Evolutionary conservation across 2,113 vertebrate genomes (phyloP), one percentile per base, ranked within the genome.

Genomic region (Pelecanoides urinatrix): DNA sequence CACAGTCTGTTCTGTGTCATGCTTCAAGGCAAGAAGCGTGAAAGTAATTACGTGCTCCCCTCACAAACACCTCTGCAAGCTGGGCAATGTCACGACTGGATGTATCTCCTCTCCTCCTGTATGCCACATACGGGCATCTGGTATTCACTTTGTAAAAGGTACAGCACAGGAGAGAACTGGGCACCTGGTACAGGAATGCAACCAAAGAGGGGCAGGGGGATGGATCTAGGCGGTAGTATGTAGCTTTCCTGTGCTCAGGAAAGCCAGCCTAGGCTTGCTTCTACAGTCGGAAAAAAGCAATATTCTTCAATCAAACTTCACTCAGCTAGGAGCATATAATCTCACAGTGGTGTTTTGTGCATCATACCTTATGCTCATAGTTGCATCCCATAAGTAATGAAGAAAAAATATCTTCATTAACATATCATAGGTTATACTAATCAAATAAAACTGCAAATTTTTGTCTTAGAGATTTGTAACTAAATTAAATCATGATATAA

Each of bases 41-140:
- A 45, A 49, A 65, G 50, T 40, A 83, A 0, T 6, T 34, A 7
- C 0, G 0, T 26, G 34, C 10, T 67, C 8, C 49, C n/a, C 42
- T 82, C 67, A 49, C 22, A 61, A 53, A 50, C 40, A 50, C 27
- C 29, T 79, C 58, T 73, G 10, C 40, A 34, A 40, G 26, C 18
- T 34, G 23, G n/a, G 34, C 18, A 25, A 36, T 71, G 66, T 49
- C 71, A 29, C 0, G 2, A 13, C 3, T 10, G 32, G 19, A 9
- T 36, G 15, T 32, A 10, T 25, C 25, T 63, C 19, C 34, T 66
- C 27, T 67, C 26, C 18, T 88, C 53, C 40, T 21, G 2, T n/a
- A 13, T 45, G 36, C 29, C 49, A 12, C 5, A 0, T 30, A 4
- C 0, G 0, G 27, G 14, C 13, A 27, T 42, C 25, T 56, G 63